Evolutionary conservation across 2,888 invertebrate species (phyloP), one percentile per base, ranked within the genome.

Genomic region (Ophion slaviceki): DNA sequence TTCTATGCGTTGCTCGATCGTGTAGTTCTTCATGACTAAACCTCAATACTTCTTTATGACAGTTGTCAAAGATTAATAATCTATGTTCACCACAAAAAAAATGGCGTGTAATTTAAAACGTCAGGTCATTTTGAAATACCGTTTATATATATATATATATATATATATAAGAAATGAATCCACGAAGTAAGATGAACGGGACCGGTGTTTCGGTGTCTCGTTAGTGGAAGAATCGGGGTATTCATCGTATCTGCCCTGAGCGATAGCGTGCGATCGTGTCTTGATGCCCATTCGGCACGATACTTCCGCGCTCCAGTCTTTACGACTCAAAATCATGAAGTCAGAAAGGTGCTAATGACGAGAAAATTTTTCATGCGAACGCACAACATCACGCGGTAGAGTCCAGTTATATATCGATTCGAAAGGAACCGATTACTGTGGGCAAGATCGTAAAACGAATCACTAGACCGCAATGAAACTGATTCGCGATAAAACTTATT

Each of bases 221-320:
- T 85, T 85, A 85, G 71, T 79, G 71, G 71, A 28, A 70, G 76
- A 72, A 75, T 85, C 85, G 62, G 85, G 70, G 59, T 62, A 70
- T 85, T 71, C 76, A 57, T 64, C 66, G 75, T 70, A 47, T 71
- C 28, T 74, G 40, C 47, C n/a, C 8, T n/a, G 24, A n/a, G 40
- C 28, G 28, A 40, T 66, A 47, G 71, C 45, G 64, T 70, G 59
- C 20, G 76, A 75, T 85, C 82, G 85, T 82, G 70, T 45, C 61
- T 76, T 47, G 68, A 74, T 79, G 79, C 71, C 71, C 78, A 79
- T 79, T 85, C 72, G 75, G 59, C 79, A 82, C 79, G 53, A 82
- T 20, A 82, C 28, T 76, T 79, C 75, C 66, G 68, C 45, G 47
- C n/a, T 40, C 53, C 5, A 40, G 14, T 28, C 32, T 57, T 64